Base-by-base conservation (phyloP, 2,797 vertebrate species). In the Melanogrammus aeglefinus region DNA sequence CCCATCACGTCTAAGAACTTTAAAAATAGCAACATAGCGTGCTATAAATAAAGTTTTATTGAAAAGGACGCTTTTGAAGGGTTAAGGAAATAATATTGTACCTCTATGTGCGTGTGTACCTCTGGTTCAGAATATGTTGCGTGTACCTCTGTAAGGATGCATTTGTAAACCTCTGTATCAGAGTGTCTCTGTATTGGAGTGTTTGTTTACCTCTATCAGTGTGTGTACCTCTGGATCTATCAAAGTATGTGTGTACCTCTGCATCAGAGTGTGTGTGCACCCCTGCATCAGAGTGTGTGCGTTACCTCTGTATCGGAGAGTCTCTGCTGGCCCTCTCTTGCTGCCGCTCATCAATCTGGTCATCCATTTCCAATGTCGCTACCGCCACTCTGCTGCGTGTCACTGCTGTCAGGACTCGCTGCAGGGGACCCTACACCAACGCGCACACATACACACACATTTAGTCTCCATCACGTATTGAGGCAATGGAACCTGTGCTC, bases 311-410 rank as follows among this genome's bases (percentile, higher is more conserved):
- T 99, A 88, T 99, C 98, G 0, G 97, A 99, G 66, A 99, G 96
- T 77, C 96, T 94, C 88, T 98, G 97, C 80, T 98, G 97, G 33
- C 94, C n/a, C 96, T 18, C 97, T 96, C 88, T 98, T 99, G 76
- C 96, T 94, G 84, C 96, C 93, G 41, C 94, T 96, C 87, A 99
- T 96, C 88, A n/a, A 99, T 95, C 77, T 97, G 97, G 9, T 98
- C 97, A 51, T 99, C 98, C 97, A 99, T 99, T 93, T 99, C 98
- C 90, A n/a, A 99, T 97, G 90, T 99, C 98, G 76, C 97, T 99
- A 84, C 96, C 97, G 75, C 96, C 97, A 76, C 98, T 99, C 89
- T 98, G 97, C 86, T 99, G 97, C 0, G 97, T 98, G 92, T 99
- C 98, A 66, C 98, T 99, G 82, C 98, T 99, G 91, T 99, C 97